Percentiles rank a stretch among this genome's conserved stretches.
phyloP scores from a whole-genome alignment of 2,797 vertebrate genomes.

The Acanthornis magna region DNA sequence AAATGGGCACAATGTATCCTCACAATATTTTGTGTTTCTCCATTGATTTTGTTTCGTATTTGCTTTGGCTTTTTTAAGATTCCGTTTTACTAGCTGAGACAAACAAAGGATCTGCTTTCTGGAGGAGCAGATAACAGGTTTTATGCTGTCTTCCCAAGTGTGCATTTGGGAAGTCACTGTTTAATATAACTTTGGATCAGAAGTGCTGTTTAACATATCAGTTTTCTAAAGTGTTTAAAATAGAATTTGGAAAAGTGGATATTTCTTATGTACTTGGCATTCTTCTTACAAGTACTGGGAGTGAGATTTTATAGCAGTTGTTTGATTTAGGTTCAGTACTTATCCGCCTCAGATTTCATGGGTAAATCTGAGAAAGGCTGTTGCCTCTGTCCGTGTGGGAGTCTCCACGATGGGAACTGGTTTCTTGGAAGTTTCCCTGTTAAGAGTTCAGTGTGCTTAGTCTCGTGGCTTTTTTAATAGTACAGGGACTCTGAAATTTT shows the following conservation, averaged over 20 bases:
- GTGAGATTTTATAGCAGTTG: background rate
- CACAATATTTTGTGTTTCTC: background rate
- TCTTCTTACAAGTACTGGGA: background rate
- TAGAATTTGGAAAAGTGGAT: background rate
- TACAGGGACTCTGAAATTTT: background rate
- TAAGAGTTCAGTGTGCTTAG: background rate
- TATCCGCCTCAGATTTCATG: background rate
- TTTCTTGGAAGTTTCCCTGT: background rate
- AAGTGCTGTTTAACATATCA: background rate
- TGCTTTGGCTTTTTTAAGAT: background rate
- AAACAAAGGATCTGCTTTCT: background rate
- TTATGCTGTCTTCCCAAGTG: background rate
- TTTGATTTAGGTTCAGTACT: background rate
- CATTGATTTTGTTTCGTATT: background rate
- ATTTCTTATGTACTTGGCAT: background rate
- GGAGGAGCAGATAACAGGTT: background rate
- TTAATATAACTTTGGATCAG: background rate
- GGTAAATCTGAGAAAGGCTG: background rate
- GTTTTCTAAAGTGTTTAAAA: background rate
- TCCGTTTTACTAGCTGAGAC: background rate
- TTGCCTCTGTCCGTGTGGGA: background rate
- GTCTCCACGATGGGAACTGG: background rate
- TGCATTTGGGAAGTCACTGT: background rate
- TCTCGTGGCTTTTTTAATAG: background rate
- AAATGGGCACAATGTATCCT: background rate